These are phyloP conservation scores for Nothobranchius kuhntae DNA, from an alignment of 2,113 vertebrate genomes.

Conservation along the genomic window DNA sequence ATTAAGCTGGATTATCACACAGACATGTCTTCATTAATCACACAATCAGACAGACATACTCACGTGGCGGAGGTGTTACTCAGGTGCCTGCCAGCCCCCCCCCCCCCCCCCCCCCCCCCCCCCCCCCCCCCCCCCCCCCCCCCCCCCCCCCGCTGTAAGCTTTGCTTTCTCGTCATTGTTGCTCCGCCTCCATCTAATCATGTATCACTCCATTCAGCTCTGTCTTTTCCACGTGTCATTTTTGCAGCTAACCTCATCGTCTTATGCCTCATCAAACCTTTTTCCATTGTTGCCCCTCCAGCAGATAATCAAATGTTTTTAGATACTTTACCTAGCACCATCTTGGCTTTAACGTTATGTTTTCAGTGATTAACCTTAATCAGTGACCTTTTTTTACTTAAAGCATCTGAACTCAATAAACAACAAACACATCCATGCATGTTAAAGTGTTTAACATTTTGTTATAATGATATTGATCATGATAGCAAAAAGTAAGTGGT, in stretches of 20 bases:
- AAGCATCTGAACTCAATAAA: too few species aligned
- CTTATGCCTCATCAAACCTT: conserved; percentile 3
- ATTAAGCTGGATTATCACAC: conserved; percentile 84
- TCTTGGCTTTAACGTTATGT: too few species aligned
- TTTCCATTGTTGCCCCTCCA: too few species aligned
- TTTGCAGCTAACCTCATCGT: conserved; percentile 48
- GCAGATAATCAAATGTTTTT: too few species aligned
- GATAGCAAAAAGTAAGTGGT: too few species aligned
- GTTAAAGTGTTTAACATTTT: too few species aligned
- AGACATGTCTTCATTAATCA: conserved; percentile 94
- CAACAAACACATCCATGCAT: background rate
- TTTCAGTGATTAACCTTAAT: too few species aligned
- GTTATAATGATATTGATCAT: too few species aligned
- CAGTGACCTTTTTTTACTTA: too few species aligned
- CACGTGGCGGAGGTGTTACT: conserved; percentile 58
- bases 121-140: too few species aligned
- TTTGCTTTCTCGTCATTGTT: conserved; percentile 51
- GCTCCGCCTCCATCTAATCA: conserved; percentile 41
- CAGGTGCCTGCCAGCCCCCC: conserved; percentile 58
- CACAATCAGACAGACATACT: conserved; percentile 56
- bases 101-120: too few species aligned
- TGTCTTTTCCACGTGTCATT: conserved; percentile 37
- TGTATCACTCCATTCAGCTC: conserved; percentile 39
- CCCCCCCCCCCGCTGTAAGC: conserved; percentile 25
- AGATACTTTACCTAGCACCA: too few species aligned